Percentiles rank a stretch among this genome's conserved stretches.
These are phyloP conservation scores for Salarias fasciatus DNA, from an alignment of 2,797 vertebrate genomes.

Conservation along the genomic window DNA sequence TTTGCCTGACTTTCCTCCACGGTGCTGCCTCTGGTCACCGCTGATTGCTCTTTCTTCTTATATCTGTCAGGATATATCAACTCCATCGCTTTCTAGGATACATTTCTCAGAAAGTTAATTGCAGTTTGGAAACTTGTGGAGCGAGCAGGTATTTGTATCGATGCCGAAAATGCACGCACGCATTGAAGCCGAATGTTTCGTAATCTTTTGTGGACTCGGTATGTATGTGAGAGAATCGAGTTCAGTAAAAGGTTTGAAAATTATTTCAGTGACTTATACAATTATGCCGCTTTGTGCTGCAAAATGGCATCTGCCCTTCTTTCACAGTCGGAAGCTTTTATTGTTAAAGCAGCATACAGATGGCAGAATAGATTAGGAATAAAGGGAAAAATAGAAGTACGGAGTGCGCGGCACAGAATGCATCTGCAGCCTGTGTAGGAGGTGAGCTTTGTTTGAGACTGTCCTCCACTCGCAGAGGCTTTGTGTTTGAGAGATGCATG, in stretches of 20 bases:
- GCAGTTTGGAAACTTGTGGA: too few relatives aligned
- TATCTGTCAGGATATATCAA: background rate
- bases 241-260: slow-evolving; percentile 46
- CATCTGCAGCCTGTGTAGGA: background rate
- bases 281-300: slow-evolving; percentile 24
- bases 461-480: slow-evolving; percentile 2
- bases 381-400: background rate
- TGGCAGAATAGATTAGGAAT: slow-evolving; percentile 21
- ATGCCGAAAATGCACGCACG: background rate
- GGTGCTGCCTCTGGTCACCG: slow-evolving; percentile 15
- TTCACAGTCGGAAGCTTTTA: slow-evolving; percentile 23
- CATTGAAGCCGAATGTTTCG: background rate
- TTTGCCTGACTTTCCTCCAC: slow-evolving; percentile 44
- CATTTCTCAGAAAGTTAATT: background rate
- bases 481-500: slow-evolving; percentile 13
- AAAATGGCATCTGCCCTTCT: slow-evolving; percentile 51
- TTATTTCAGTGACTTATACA: slow-evolving; percentile 47
- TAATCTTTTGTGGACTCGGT: background rate
- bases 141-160: background rate
- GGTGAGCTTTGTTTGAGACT: background rate
- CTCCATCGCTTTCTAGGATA: slow-evolving; percentile 1
- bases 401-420: background rate
- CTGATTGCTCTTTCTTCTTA: slow-evolving; percentile 22
- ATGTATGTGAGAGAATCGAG: slow-evolving; percentile 39
- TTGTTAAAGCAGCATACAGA: slow-evolving; percentile 15